These are phyloP conservation scores for Epinephelus cyanopodus DNA, from an alignment of 2,113 vertebrate species.

Conservation along the genomic window DNA sequence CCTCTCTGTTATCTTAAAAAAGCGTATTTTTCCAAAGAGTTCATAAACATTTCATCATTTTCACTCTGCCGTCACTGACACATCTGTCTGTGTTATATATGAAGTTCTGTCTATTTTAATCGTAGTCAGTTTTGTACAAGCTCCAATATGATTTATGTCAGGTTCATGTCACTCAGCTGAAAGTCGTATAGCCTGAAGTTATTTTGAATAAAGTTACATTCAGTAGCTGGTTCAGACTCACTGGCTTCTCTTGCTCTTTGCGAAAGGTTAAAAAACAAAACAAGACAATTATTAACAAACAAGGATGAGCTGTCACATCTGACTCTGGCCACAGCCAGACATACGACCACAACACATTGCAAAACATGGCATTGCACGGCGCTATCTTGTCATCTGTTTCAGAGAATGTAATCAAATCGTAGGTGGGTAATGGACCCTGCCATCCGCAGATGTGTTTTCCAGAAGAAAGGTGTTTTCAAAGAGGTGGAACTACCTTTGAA, in stretches of 20 bases:
- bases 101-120: slow-evolving; percentile 22
- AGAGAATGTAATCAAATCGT: slow-evolving; percentile 12
- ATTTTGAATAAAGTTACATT: slow-evolving; percentile 24
- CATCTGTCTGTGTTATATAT: neutral
- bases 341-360: slow-evolving; percentile 28
- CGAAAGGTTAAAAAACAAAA: slow-evolving; percentile 1
- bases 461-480: slow-evolving; percentile 42
- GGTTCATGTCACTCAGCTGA: neutral
- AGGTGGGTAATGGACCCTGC: neutral
- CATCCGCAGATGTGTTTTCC: slow-evolving; percentile 45
- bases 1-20: neutral
- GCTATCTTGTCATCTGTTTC: slow-evolving; percentile 21
- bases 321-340: slow-evolving; percentile 21
- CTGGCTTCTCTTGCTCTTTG: slow-evolving; percentile 11
- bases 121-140: slow-evolving; percentile 30
- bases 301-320: slow-evolving; percentile 26
- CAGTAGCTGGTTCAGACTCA: slow-evolving; percentile 2
- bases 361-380: slow-evolving; percentile 21
- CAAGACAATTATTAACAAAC: slow-evolving; percentile 32
- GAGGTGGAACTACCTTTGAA: slow-evolving; percentile 48
- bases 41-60: neutral
- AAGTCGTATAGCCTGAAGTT: slow-evolving; percentile 18
- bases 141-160: slow-evolving; percentile 35
- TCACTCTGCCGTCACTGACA: neutral
- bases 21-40: neutral